Conservation (phyloP, 53 echinoderm and acorn worm genomes). For the Zoroaster sp. region DNA sequence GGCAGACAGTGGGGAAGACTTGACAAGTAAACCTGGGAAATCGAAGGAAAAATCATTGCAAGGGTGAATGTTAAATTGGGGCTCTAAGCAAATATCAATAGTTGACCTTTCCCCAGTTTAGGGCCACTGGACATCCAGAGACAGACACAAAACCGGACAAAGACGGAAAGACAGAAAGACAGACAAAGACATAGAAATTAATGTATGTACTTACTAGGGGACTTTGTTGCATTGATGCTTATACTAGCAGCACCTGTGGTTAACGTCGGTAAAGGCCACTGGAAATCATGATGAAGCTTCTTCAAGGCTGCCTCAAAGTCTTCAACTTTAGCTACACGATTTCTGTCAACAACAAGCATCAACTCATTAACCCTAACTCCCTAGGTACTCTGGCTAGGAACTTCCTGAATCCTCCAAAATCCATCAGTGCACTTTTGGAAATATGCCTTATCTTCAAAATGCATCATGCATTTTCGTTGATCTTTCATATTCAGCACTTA, state of each 20-base stretch:
- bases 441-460: too few species aligned
- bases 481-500: too few species aligned
- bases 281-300: constrained; percentile 86
- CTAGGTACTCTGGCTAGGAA: too few species aligned
- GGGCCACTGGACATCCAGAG: too few species aligned
- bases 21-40: constrained; percentile 27
- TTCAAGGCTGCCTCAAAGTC: constrained; percentile 89
- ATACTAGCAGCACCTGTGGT: constrained; percentile 13
- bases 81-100: too few species aligned
- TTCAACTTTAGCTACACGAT: constrained; percentile 85
- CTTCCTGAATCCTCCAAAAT: too few species aligned
- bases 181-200: too few species aligned
- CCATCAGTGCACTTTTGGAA: too few species aligned
- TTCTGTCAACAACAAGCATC: constrained; percentile 28
- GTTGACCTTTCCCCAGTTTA: too few species aligned
- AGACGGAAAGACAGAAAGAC: background rate
- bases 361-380: too few species aligned
- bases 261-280: constrained; percentile 84
- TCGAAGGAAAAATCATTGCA: background rate
- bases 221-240: constrained; percentile 20
- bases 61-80: too few species aligned
- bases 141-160: background rate
- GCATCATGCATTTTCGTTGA: too few species aligned
- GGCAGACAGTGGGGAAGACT: constrained; percentile 41
- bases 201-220: background rate